A percentile compares a stretch with the other conserved stretches of the same genome.
Evolutionary conservation across 2,113 vertebrate genomes (phyloP).

Genomic region (Engystomops pustulosus): DNA sequence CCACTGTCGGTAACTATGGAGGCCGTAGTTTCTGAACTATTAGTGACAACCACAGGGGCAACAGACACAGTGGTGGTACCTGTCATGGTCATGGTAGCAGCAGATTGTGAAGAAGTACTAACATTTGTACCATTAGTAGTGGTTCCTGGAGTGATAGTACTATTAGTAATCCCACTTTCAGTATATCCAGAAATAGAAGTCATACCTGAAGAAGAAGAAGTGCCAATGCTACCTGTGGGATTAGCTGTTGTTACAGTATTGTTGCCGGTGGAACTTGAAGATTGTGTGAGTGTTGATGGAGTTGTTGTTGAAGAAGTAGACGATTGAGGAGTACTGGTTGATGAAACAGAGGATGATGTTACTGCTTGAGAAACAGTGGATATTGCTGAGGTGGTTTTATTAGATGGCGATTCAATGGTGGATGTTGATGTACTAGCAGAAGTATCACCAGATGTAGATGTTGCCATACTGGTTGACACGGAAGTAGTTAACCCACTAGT

Average conservation of each 20-base stretch:
- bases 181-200: background rate
- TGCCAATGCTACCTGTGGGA: background rate
- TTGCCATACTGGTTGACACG: background rate
- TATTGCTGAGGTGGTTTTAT: too few relatives aligned
- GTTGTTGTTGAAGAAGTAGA: background rate
- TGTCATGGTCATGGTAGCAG: background rate
- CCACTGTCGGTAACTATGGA: background rate
- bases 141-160: background rate
- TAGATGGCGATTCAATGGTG: too few relatives aligned
- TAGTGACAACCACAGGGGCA: background rate
- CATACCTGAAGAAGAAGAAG: background rate
- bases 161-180: background rate
- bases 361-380: too few relatives aligned
- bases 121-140: background rate
- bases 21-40: background rate
- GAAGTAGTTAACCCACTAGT: background rate
- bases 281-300: background rate
- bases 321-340: background rate
- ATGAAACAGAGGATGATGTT: background rate
- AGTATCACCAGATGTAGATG: background rate
- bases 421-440: too few relatives aligned
- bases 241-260: background rate
- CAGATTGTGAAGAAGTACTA: background rate
- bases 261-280: background rate
- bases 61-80: background rate